These are phyloP conservation scores for Apotomis capreana DNA, from an alignment of 2,888 invertebrate genomes.

Conservation along the genomic window DNA sequence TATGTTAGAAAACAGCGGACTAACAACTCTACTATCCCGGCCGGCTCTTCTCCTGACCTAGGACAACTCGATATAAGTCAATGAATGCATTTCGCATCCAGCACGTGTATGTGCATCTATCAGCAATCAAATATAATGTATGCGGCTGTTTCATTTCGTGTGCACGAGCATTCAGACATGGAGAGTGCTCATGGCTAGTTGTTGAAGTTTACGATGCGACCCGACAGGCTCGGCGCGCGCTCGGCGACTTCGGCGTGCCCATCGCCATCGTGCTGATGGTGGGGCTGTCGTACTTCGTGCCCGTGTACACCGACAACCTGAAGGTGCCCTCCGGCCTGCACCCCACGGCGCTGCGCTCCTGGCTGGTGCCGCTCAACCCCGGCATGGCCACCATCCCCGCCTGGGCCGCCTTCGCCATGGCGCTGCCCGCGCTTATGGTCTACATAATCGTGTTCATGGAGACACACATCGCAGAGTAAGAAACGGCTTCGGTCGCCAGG, in stretches of 20 bases:
- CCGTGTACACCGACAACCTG: constrained; percentile 94
- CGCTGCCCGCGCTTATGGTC: constrained; percentile 94
- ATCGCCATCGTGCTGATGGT: constrained; percentile 97
- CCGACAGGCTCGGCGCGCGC: constrained; percentile 88
- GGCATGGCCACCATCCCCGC: constrained; percentile 84
- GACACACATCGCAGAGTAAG: constrained; percentile 97
- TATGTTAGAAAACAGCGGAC: too few relatives aligned
- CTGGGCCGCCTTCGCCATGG: constrained; percentile 92
- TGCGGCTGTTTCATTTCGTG: too few relatives aligned
- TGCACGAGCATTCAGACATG: too few relatives aligned
- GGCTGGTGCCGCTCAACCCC: constrained; percentile 91
- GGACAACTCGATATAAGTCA: too few relatives aligned
- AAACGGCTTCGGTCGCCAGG: constrained; percentile 44
- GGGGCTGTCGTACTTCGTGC: constrained; percentile 88
- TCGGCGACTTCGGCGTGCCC: constrained; percentile 99
- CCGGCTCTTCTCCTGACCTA: too few relatives aligned
- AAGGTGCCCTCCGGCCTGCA: constrained; percentile 93
- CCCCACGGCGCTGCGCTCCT: constrained; percentile 90
- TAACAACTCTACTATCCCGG: too few relatives aligned
- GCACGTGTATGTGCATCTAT: too few relatives aligned
- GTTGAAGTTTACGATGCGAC: not conserved
- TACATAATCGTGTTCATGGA: constrained; percentile 99
- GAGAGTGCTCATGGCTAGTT: too few relatives aligned
- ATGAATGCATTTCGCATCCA: too few relatives aligned
- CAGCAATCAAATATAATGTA: too few relatives aligned